Percentiles rank a stretch among this genome's conserved stretches.
Evolutionary conservation across 2,888 invertebrate genomes (phyloP).

Genomic region (Conomelus anceps): DNA sequence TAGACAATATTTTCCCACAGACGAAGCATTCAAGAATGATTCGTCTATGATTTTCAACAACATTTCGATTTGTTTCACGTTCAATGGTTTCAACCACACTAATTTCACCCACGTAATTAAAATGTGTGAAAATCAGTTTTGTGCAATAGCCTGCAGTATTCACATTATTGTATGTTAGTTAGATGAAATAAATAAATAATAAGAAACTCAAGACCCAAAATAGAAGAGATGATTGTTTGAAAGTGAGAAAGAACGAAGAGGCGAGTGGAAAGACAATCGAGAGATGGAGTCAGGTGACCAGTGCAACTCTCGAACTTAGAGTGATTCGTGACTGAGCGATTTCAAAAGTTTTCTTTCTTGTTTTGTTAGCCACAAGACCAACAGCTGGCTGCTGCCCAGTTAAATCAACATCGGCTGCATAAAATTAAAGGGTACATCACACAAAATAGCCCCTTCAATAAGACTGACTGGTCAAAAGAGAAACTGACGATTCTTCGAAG

Average conservation of each 20-base stretch:
- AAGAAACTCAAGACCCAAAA: not conserved
- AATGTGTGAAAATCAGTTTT: no score
- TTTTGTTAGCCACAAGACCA: not conserved
- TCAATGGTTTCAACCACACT: no score
- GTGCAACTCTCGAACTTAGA: not conserved
- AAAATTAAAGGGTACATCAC: not conserved
- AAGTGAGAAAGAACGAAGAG: no score
- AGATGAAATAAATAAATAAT: no score
- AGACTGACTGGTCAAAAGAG: not conserved
- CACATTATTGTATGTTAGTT: no score
- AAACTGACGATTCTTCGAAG: not conserved
- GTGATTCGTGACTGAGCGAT: not conserved
- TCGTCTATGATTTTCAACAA: no score
- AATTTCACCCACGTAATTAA: no score
- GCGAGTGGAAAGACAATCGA: not conserved
- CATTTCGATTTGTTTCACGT: no score
- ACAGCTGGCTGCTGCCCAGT: not conserved
- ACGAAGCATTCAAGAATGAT: no score
- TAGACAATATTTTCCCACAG: no score
- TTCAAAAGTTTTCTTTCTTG: not conserved
- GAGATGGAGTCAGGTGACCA: not conserved
- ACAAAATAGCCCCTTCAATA: not conserved
- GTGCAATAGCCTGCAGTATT: no score
- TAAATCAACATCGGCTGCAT: not conserved
- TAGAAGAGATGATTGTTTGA: not conserved